Evolutionary conservation across 1,140 invertebrate species (phyloP), one percentile per base, ranked within the genome.

Genomic region (Phortica variegata): DNA sequence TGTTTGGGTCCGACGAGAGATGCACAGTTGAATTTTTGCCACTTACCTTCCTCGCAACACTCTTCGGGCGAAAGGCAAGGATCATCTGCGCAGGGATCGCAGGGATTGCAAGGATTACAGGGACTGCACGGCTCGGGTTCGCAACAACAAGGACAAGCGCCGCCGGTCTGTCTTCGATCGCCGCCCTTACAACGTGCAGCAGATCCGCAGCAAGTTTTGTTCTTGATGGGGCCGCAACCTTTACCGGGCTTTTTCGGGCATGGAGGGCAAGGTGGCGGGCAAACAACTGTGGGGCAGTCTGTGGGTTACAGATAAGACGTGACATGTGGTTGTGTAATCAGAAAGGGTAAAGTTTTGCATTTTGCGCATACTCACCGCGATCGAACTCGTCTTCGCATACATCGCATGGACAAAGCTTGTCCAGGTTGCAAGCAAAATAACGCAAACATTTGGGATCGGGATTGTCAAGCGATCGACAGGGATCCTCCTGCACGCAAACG

Each of bases 361-460:
- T 31, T 31, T 31, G n/a, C 16, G 2, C 6, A 17, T 3, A 46
- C 53, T 55, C 31, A 69, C 65, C 58, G 29, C 65, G 60, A 34
- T 70, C 65, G n/a, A 69, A 69, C 15, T 65, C 61, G 31, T 69
- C 65, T 38, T 70, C 65, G 12, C 71, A 68, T 20, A 52, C 57
- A 5, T 69, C 71, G 10, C 61, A 60, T 26, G 71, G 71, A 36
- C 63, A 73, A 29, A 63, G 23, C 29, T 60, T 68, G 47, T 74
- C 70, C 39, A 71, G 19, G 36, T 73, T 73, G 37, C 66, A 73
- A 29, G 58, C 48, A 39, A 63, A 74, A 38, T 74, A 74, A 5
- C 71, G 53, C n/a, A 48, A 39, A 18, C 58, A 58, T 21, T 53
- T 48, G 1, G 39, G 36, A 0, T 26, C 17, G 6, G 51, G 38